These are phyloP conservation scores for Lophotis ruficrista DNA, from an alignment of 2,113 vertebrate genomes.

Conservation along the genomic window DNA sequence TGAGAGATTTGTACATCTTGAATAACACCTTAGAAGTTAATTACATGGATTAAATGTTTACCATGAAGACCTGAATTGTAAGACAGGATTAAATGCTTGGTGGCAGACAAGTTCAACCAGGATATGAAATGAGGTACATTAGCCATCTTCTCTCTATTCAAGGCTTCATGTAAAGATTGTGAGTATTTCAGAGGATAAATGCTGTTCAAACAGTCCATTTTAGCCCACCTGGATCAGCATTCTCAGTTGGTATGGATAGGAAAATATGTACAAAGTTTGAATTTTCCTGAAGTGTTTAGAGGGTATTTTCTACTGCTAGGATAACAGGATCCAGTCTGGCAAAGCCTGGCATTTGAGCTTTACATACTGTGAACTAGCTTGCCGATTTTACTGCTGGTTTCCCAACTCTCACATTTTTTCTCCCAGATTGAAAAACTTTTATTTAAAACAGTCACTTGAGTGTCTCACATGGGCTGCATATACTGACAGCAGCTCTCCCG, in stretches of 20 bases:
- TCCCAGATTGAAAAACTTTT: constrained; percentile 3
- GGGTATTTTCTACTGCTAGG: neutral
- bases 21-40: neutral
- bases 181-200: neutral
- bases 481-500: constrained; percentile 11
- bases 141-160: neutral
- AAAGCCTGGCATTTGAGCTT: neutral
- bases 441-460: constrained; percentile 7
- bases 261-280: neutral
- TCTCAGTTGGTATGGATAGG: neutral
- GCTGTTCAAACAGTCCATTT: neutral
- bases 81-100: neutral
- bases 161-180: neutral
- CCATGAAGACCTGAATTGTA: neutral
- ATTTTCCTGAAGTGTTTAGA: neutral
- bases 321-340: neutral
- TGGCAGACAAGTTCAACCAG: neutral
- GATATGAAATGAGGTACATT: neutral
- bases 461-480: neutral
- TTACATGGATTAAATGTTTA: neutral
- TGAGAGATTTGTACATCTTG: neutral
- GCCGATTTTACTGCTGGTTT: neutral
- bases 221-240: neutral
- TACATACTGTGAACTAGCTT: neutral
- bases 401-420: neutral